phyloP scores from a whole-genome alignment of 1,140 invertebrate genomes.

The Geopemphigus sp. region DNA sequence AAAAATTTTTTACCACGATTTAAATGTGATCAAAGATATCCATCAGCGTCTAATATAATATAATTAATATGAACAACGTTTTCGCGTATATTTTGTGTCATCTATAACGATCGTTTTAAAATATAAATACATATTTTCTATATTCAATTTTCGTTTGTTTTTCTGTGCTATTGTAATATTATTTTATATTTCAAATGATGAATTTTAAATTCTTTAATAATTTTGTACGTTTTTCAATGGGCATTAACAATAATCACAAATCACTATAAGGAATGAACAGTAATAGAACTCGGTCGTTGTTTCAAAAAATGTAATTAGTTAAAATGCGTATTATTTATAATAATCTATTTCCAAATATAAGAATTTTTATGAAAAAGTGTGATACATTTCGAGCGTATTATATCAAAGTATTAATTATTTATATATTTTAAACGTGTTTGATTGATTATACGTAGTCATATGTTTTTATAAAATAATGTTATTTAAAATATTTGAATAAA shows the following conservation, averaged over 20 bases:
- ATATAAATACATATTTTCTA: too few species aligned
- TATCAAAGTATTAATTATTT: too few species aligned
- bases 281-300: background rate
- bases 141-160: too few species aligned
- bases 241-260: background rate
- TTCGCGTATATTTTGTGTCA: slow-evolving; percentile 10
- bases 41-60: background rate
- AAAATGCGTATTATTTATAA: background rate
- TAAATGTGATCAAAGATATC: background rate
- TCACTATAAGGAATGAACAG: too few species aligned
- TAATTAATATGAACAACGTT: background rate
- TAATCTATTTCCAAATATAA: background rate
- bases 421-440: too few species aligned
- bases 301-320: background rate
- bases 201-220: background rate
- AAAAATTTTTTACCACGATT: background rate
- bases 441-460: background rate
- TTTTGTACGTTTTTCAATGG: background rate
- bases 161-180: slow-evolving; percentile 1
- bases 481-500: background rate
- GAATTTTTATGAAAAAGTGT: too few species aligned
- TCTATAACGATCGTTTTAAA: background rate
- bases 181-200: background rate
- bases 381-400: too few species aligned
- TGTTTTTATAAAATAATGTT: background rate